Conservation (phyloP, 2,888 invertebrate species). For the Siphlonurus alternatus region DNA sequence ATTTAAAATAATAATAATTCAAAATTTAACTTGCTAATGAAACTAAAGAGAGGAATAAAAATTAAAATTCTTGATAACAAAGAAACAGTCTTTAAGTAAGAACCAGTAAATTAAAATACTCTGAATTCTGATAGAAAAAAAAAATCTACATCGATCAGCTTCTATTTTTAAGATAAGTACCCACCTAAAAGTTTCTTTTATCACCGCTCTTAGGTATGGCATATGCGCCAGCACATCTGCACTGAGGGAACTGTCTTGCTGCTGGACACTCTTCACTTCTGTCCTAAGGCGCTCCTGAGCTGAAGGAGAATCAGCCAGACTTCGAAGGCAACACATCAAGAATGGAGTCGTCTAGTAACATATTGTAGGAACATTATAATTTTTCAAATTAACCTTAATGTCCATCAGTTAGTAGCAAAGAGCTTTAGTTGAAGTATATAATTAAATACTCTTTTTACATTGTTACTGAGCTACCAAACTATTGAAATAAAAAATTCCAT, state of each 20-base stretch:
- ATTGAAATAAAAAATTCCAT: neutral
- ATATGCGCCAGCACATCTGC: constrained; percentile 24
- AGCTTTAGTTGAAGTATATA: neutral
- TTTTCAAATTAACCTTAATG: too few relatives aligned
- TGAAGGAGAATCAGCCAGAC: constrained; percentile 27
- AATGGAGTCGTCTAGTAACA: constrained; percentile 29
- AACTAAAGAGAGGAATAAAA: too few relatives aligned
- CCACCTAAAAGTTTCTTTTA: constrained; percentile 41
- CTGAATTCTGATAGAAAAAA: too few relatives aligned
- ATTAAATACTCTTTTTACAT: neutral
- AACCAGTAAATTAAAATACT: too few relatives aligned
- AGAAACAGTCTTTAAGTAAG: neutral
- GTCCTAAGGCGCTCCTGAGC: constrained; percentile 26
- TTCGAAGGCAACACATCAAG: constrained; percentile 26
- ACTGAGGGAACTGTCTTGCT: constrained; percentile 21
- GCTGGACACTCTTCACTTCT: constrained; percentile 23
- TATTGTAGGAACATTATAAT: too few relatives aligned
- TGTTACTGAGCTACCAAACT: neutral
- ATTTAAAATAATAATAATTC: too few relatives aligned
- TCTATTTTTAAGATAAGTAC: neutral
- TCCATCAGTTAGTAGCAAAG: too few relatives aligned
- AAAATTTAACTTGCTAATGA: too few relatives aligned
- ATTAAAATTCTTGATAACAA: too few relatives aligned
- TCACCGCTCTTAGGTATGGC: constrained; percentile 40
- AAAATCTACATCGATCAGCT: neutral